Percentiles rank a stretch among this genome's conserved stretches.
These are phyloP conservation scores for Epizoanthus fatuus DNA, from an alignment of 92 coral and sea anemone genomes.

Conservation along the genomic window DNA sequence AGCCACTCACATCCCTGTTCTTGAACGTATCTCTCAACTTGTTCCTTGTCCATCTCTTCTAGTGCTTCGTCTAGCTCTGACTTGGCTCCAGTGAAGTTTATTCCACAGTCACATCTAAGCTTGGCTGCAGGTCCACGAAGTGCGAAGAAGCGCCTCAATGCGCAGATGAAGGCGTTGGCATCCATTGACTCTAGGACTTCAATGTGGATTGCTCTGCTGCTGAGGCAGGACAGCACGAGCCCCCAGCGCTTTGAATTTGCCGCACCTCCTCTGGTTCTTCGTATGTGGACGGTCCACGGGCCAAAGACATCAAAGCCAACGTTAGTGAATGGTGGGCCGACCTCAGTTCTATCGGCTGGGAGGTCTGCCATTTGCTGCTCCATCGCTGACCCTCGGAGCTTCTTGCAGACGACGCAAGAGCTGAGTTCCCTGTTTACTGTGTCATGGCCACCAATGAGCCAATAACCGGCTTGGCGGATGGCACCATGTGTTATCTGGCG, in stretches of 20 bases:
- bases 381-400: slow-evolving; percentile 3
- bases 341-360: slow-evolving; percentile 14
- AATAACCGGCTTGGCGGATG: not conserved
- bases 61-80: slow-evolving; percentile 11
- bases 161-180: not conserved
- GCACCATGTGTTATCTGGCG: not conserved
- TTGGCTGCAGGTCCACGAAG: slow-evolving; percentile 2
- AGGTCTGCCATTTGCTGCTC: slow-evolving; percentile 39
- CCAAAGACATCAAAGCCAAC: slow-evolving; percentile 35
- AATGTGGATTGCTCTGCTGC: slow-evolving; percentile 40
- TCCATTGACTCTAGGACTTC: slow-evolving; percentile 34
- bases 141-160: slow-evolving; percentile 23
- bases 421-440: not conserved
- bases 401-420: slow-evolving; percentile 18
- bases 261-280: slow-evolving; percentile 35
- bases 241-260: slow-evolving; percentile 42
- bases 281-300: slow-evolving; percentile 28
- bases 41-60: slow-evolving; percentile 26
- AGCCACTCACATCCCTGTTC: slow-evolving; percentile 30
- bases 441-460: not conserved
- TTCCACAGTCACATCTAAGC: slow-evolving; percentile 18
- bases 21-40: not conserved
- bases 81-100: slow-evolving; percentile 35
- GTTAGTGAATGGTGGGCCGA: slow-evolving; percentile 17
- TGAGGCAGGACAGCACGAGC: slow-evolving; percentile 19